Evolutionary conservation across 2,113 vertebrate genomes (phyloP).

Genomic region (Eonycteris spelaea): DNA sequence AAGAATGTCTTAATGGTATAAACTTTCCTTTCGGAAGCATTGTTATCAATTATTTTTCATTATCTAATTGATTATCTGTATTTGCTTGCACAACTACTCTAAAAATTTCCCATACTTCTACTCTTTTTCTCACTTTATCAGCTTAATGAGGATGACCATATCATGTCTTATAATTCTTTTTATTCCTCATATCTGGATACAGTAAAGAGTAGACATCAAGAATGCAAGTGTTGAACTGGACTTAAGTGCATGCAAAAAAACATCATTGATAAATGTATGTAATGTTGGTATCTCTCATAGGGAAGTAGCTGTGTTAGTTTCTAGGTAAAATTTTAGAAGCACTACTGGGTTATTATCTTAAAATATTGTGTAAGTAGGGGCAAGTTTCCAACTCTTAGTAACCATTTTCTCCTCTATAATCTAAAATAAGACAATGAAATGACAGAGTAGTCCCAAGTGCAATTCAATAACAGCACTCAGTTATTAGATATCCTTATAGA

Average conservation of each 20-base stretch:
- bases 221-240: not conserved
- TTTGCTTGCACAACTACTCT: not conserved
- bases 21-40: not conserved
- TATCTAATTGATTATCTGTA: not conserved
- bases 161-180: not conserved
- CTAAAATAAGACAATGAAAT: not conserved
- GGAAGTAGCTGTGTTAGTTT: not conserved
- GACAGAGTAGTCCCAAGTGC: not conserved
- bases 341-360: not conserved
- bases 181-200: not conserved
- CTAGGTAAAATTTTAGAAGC: not conserved
- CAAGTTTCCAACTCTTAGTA: not conserved
- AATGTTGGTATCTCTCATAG: not conserved
- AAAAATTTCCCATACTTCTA: not conserved
- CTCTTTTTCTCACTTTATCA: not conserved
- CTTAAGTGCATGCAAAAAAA: not conserved
- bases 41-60: not conserved
- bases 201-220: not conserved
- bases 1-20: not conserved
- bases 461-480: not conserved
- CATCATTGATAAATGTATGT: not conserved
- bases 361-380: not conserved
- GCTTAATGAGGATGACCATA: not conserved
- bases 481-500: not conserved
- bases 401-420: not conserved